Evolutionary conservation across 1,140 invertebrate genomes (phyloP).

Genomic region (Drosophila sp.): DNA sequence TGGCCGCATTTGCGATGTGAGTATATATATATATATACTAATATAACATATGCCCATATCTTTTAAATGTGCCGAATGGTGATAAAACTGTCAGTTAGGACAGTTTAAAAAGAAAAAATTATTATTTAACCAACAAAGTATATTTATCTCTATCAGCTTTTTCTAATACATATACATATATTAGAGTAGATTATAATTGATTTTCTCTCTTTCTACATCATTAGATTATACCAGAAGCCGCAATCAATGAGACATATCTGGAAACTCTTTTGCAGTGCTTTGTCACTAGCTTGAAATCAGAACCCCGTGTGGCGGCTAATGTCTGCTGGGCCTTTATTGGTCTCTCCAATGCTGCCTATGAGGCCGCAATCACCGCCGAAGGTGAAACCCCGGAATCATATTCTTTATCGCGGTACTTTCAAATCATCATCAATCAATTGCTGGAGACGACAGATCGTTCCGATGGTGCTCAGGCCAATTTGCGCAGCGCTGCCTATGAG

Average conservation of each 20-base stretch:
- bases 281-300: constrained; percentile 93
- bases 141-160: too few species aligned
- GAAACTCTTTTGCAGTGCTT: constrained; percentile 94
- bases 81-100: too few species aligned
- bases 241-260: constrained; percentile 94
- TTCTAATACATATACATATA: too few species aligned
- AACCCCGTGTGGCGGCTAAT: constrained; percentile 98
- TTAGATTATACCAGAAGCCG: constrained; percentile 95
- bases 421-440: constrained; percentile 95
- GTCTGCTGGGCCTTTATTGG: constrained; percentile 99
- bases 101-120: too few species aligned
- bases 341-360: constrained; percentile 98
- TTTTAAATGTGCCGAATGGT: too few species aligned
- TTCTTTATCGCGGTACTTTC: constrained; percentile 96
- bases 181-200: background rate
- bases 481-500: constrained; percentile 98
- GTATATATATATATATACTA: constrained; percentile 22
- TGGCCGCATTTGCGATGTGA: constrained; percentile 95
- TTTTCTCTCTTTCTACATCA: background rate
- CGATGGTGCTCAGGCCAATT: constrained; percentile 94
- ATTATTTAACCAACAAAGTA: too few species aligned
- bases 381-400: constrained; percentile 96
- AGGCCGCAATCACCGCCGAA: constrained; percentile 89
- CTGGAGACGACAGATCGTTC: constrained; percentile 97
- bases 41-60: too few species aligned